Evolutionary conservation across 2,888 invertebrate species (phyloP), one percentile per base, ranked within the genome.

Genomic region (Antitype chi): DNA sequence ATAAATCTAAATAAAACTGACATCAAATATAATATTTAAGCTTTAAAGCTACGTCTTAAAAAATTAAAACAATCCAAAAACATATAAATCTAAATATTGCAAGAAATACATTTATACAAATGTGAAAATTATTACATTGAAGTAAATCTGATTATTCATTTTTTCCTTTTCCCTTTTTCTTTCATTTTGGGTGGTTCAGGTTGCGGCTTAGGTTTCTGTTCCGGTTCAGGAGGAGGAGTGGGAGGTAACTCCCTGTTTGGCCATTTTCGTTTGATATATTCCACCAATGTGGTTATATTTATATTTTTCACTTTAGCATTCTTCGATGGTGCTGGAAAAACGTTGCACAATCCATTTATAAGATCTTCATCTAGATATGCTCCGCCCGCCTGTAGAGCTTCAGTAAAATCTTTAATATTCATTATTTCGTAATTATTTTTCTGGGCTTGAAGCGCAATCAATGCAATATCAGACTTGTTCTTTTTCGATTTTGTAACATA

Each of bases 201-300:
- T 23, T 20, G 6, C 0, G 38, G 69, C 69, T 70, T 88, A 0
- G 86, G 90, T n/a, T n/a, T n/a, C n/a, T n/a, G n/a, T 82, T 91
- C 92, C 0, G 89, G 88, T 84, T 94, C 93, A 0, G 93, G 93
- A 0, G 92, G 92, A 13, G 94, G 94, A 17, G 94, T 93, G 0
- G 91, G 91, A 0, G 94, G 94, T 57, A 95, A 81, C 64, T 91
- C 89, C 25, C 91, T 91, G 7, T 95, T 92, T 3, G 95, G 95
- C 94, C 95, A 95, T 86, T 94, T 93, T 49, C 94, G 89, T 69
- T 88, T 88, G 25, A 94, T 87, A 80, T 90, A 95, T 25, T 95
- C 95, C 1, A 88, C 92, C 55, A 94, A 47, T n/a, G 78, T 66
- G 7, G 53, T 80, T 4, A 95, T 68, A 87, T 93, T 89, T 47